Evolutionary conservation across 2,113 vertebrate species (phyloP).

Genomic region (Semnornis frantzii): DNA sequence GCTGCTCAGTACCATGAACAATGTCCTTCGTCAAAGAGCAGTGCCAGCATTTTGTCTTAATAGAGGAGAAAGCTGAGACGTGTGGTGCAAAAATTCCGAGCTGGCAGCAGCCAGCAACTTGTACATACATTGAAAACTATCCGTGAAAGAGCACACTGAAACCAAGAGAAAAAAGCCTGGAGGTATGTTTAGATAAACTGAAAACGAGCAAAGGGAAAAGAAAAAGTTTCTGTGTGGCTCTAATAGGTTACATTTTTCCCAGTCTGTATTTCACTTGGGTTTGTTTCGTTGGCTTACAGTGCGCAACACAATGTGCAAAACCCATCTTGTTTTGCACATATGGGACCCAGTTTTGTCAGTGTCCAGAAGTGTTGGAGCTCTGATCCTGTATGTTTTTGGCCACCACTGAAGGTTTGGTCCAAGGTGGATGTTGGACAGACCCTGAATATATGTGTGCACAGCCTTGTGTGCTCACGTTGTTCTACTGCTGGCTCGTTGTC

Average conservation of each 20-base stretch:
- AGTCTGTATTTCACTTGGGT: conserved; percentile 14
- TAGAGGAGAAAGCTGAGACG: conserved; percentile 62
- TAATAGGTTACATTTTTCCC: conserved; percentile 40
- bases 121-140: conserved; percentile 65
- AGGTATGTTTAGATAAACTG: conserved; percentile 51
- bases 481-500: neutral
- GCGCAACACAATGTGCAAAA: neutral
- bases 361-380: neutral
- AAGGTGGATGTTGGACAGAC: neutral
- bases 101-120: conserved; percentile 59
- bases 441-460: neutral
- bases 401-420: neutral
- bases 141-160: conserved; percentile 57
- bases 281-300: conserved; percentile 1
- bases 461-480: neutral
- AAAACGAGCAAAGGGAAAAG: neutral
- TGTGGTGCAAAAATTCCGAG: conserved; percentile 53
- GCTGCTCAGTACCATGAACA: conserved; percentile 72
- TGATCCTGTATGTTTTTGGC: neutral
- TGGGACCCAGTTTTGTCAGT: neutral
- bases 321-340: neutral
- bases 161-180: conserved; percentile 41
- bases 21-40: conserved; percentile 48
- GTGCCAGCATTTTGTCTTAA: conserved; percentile 72
- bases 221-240: neutral